Evolutionary conservation across 2,797 vertebrate genomes (phyloP), one percentile per base, ranked within the genome.

Genomic region (Pseudotriccus pelzelni): DNA sequence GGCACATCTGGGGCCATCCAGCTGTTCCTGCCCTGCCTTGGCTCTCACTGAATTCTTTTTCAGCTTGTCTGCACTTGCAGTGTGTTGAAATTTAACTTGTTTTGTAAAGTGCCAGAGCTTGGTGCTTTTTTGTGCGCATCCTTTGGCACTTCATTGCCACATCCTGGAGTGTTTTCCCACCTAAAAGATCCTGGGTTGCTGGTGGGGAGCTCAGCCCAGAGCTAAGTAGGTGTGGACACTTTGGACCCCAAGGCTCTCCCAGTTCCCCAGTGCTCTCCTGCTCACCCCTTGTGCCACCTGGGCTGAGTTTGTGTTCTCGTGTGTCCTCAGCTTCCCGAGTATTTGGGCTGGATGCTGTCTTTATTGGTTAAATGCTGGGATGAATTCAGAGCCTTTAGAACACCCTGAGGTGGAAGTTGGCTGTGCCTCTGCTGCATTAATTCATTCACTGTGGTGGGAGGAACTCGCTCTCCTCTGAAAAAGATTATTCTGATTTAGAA

Each of bases 241-340:
- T 39, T 16, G 52, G 56, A 77, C 47, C 72, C 24, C 34, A 52
- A 10, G 30, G 6, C 49, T 59, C 59, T 60, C 19, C 7, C 1
- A 9, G 15, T 56, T 67, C 52, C 70, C 63, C 64, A 37, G 1
- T 22, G 56, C 22, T 74, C 30, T 43, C 25, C 14, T 53, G 62
- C 50, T 59, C 22, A 0, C 20, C 5, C 7, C 16, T 60, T 39
- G 0, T 4, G 8, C 28, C 53, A 7, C 23, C 10, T 37, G 69
- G 62, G 28, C 49, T 56, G 14, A 27, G n/a, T 34, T 80, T 25
- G 37, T 56, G 36, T 60, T 44, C 59, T 16, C 2, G 3, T 21
- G 27, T 74, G 3, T 32, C 52, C 58, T 77, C 1, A 4, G 16
- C 52, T 47, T 74, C 3, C 0, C 7, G 20, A 30, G 60, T 37